These are phyloP conservation scores for Halocynthia roretzi DNA, from an alignment of 23 tunicate species.

Conservation along the genomic window DNA sequence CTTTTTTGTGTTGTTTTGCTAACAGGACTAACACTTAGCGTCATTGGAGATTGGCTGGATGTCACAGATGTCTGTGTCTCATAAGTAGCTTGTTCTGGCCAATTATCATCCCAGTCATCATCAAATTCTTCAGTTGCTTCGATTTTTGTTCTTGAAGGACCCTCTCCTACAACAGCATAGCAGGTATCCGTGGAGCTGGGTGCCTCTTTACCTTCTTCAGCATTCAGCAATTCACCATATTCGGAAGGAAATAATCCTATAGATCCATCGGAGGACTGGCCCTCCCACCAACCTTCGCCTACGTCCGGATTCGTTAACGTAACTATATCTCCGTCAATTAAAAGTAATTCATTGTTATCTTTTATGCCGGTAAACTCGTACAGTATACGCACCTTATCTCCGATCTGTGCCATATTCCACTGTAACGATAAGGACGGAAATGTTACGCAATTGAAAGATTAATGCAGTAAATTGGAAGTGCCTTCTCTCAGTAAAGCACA, in stretches of 20 bases:
- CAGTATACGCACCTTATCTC: conserved; percentile 47
- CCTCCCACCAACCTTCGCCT: conserved; percentile 97
- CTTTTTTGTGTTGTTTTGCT: not conserved
- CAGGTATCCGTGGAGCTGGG: too few relatives aligned
- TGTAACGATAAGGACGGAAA: too few relatives aligned
- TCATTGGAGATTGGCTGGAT: too few relatives aligned
- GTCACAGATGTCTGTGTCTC: too few relatives aligned
- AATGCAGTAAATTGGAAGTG: too few relatives aligned
- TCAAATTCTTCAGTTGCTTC: not conserved
- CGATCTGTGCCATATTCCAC: conserved; percentile 6
- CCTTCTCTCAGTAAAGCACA: too few relatives aligned
- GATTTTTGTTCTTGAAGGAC: too few relatives aligned
- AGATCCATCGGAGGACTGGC: conserved; percentile 42
- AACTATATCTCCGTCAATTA: conserved; percentile 54
- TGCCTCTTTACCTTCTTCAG: not conserved
- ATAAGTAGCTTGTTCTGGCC: too few relatives aligned
- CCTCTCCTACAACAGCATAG: too few relatives aligned
- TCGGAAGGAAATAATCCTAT: conserved; percentile 68
- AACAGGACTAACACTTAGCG: too few relatives aligned
- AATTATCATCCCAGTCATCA: conserved; percentile 22
- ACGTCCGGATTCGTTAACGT: conserved; percentile 49
- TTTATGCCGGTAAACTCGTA: conserved; percentile 58
- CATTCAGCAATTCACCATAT: conserved; percentile 44
- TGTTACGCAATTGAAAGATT: too few relatives aligned
- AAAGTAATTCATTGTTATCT: conserved; percentile 56